Evolutionary conservation across 2,888 invertebrate genomes (phyloP).

Genomic region (Ethmia dodecea): DNA sequence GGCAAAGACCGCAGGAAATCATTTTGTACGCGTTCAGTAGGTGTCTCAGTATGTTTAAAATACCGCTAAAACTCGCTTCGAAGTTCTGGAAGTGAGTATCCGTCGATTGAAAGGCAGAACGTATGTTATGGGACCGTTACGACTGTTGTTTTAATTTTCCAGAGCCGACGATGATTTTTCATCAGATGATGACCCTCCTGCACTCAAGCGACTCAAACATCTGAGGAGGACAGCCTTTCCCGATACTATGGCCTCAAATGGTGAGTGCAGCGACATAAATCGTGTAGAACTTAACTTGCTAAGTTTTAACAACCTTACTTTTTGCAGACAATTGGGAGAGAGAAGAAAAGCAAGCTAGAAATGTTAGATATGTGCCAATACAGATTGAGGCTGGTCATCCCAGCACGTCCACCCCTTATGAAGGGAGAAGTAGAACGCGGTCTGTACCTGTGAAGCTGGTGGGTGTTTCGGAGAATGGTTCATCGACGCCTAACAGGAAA

Average conservation of each 20-base stretch:
- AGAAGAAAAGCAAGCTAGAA: slow-evolving; percentile 36
- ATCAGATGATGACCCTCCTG: slow-evolving; percentile 59
- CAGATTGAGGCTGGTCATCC: slow-evolving; percentile 52
- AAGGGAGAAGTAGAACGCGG: slow-evolving; percentile 32
- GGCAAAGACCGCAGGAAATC: slow-evolving; percentile 55
- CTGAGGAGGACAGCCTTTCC: slow-evolving; percentile 53
- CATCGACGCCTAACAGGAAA: slow-evolving; percentile 40
- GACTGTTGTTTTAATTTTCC: slow-evolving; percentile 31
- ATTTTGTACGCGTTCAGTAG: slow-evolving; percentile 19
- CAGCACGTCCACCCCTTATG: slow-evolving; percentile 66
- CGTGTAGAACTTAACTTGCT: not conserved
- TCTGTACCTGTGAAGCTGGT: slow-evolving; percentile 46
- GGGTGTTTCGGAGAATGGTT: slow-evolving; percentile 39
- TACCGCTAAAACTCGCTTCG: slow-evolving; percentile 52
- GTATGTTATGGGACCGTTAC: slow-evolving; percentile 2
- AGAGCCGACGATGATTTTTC: slow-evolving; percentile 60
- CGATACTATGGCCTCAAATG: slow-evolving; percentile 47
- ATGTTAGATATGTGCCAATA: slow-evolving; percentile 62
- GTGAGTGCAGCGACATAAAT: slow-evolving; percentile 25
- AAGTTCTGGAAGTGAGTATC: slow-evolving; percentile 61
- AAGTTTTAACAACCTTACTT: not conserved
- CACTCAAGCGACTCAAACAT: slow-evolving; percentile 54
- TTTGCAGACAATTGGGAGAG: slow-evolving; percentile 41
- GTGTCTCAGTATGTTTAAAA: slow-evolving; percentile 42
- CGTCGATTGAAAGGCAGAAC: slow-evolving; percentile 1